phyloP scores from a whole-genome alignment of 2,797 vertebrate genomes.

The Spheniscus humboldti region DNA sequence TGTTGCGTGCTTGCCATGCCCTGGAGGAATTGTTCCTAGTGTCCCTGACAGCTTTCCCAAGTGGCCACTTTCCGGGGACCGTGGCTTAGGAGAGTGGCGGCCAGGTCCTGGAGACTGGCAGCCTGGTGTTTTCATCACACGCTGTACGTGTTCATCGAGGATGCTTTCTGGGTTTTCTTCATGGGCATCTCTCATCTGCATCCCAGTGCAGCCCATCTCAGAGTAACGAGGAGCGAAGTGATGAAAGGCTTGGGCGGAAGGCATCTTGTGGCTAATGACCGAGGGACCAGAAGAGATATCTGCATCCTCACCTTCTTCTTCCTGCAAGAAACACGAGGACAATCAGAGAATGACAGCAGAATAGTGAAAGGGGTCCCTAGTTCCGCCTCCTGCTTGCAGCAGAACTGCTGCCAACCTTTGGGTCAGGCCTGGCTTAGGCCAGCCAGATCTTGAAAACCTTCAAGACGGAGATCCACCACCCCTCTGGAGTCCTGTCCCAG shows the following conservation, averaged over 20 bases:
- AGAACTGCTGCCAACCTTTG: background rate
- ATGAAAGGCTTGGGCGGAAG: slow-evolving; percentile 78
- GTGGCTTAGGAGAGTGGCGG: slow-evolving; percentile 86
- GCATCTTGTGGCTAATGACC: slow-evolving; percentile 81
- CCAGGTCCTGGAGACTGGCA: slow-evolving; percentile 91
- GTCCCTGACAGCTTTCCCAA: slow-evolving; percentile 71
- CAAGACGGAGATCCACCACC: background rate
- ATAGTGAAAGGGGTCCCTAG: background rate
- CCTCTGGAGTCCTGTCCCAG: background rate
- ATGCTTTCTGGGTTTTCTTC: slow-evolving; percentile 98
- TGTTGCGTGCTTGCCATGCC: slow-evolving; percentile 80
- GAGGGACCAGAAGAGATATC: slow-evolving; percentile 75
- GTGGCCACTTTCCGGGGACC: slow-evolving; percentile 84
- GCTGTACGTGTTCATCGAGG: slow-evolving; percentile 94
- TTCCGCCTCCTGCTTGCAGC: background rate
- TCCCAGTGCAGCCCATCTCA: slow-evolving; percentile 78
- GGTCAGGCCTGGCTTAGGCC: background rate
- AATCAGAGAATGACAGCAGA: background rate
- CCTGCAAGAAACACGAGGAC: slow-evolving; percentile 68
- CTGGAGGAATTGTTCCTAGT: slow-evolving; percentile 62
- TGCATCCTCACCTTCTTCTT: slow-evolving; percentile 91
- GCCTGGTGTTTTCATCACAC: slow-evolving; percentile 95
- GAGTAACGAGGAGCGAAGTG: slow-evolving; percentile 85
- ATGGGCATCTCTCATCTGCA: slow-evolving; percentile 83
- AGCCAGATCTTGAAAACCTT: background rate